Evolutionary conservation across 1,140 invertebrate species (phyloP), one percentile per base, ranked within the genome.

Genomic region (Chelonus insularis): DNA sequence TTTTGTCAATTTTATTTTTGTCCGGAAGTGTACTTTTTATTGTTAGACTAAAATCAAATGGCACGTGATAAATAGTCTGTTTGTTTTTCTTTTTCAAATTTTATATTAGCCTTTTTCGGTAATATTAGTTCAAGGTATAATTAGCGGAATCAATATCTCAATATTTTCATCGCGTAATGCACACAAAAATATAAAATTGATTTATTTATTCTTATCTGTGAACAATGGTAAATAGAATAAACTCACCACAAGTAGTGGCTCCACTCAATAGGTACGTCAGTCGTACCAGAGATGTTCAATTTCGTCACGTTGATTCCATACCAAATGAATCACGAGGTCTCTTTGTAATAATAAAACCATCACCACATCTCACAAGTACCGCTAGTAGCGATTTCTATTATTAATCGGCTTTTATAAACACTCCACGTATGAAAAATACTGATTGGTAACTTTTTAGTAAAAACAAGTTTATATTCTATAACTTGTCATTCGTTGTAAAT

Each of bases 171-270:
- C n/a, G n/a, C n/a, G n/a, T n/a, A n/a, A n/a, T n/a, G n/a, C n/a
- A n/a, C n/a, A n/a, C n/a, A n/a, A n/a, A n/a, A n/a, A n/a, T n/a
- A n/a, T n/a, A 12, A 55, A 34, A 61, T 43, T 45, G 7, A 52
- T 39, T 43, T 47, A 21, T 37, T 32, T 25, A 12, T 16, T 11
- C 1, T 41, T n/a, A n/a, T n/a, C 8, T 11, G 9, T 41, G 39
- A 12, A 16, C 6, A 6, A 16, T n/a, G 14, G 8, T 12, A 18
- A 43, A 23, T n/a, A 43, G 11, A 20, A 41, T 11, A 56, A 58
- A 76, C 74, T 76, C 73, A 77, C 76, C 74, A 66, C 66, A 65
- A 78, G 71, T 76, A 76, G 73, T 76, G 74, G 73, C 72, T 77
- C 73, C 73, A 68, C 29, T 45, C 37, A 67, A 58, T 57, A 62